phyloP scores from a whole-genome alignment of 2,113 vertebrate genomes.

The Coryphaenoides rupestris region DNA sequence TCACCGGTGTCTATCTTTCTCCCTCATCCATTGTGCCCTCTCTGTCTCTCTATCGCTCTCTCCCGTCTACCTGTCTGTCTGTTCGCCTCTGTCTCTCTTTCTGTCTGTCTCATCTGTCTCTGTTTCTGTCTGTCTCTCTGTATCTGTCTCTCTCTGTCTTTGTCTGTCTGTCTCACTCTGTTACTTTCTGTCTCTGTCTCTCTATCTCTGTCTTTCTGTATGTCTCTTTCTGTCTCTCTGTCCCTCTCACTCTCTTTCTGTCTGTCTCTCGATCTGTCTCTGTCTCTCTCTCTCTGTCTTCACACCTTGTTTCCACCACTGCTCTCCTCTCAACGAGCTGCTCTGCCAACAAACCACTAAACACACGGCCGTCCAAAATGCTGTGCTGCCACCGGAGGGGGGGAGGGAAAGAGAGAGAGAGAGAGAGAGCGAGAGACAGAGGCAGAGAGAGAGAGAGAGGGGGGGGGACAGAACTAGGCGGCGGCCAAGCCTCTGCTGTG shows the following conservation, averaged over 20 bases:
- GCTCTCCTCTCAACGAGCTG: slow-evolving; percentile 48
- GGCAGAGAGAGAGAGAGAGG: slow-evolving; percentile 6
- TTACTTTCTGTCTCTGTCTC: not conserved
- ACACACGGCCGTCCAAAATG: slow-evolving; percentile 36
- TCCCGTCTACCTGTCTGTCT: not conserved
- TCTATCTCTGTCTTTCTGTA: too few species aligned
- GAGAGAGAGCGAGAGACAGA: slow-evolving; percentile 3
- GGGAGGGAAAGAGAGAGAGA: slow-evolving; percentile 1
- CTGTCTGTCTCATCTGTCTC: too few species aligned
- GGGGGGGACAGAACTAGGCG: slow-evolving; percentile 45
- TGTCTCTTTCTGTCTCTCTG: too few species aligned
- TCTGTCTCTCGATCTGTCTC: too few species aligned
- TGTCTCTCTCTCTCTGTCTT: not conserved
- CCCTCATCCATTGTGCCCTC: too few species aligned
- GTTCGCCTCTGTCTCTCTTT: slow-evolving; percentile 10
- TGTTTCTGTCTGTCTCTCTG: too few species aligned
- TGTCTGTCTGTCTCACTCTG: slow-evolving; percentile 26
- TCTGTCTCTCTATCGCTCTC: too few species aligned
- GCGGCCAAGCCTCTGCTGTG: slow-evolving; percentile 43
- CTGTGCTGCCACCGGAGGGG: not conserved
- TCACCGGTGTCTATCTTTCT: too few species aligned
- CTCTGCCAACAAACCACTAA: slow-evolving; percentile 52
- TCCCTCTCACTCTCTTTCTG: too few species aligned
- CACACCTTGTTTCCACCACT: slow-evolving; percentile 38
- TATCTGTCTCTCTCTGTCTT: too few species aligned